Percentiles rank a stretch among this genome's conserved stretches.
Evolutionary conservation across 2,888 invertebrate species (phyloP).

Genomic region (Drosophila kanekoi): DNA sequence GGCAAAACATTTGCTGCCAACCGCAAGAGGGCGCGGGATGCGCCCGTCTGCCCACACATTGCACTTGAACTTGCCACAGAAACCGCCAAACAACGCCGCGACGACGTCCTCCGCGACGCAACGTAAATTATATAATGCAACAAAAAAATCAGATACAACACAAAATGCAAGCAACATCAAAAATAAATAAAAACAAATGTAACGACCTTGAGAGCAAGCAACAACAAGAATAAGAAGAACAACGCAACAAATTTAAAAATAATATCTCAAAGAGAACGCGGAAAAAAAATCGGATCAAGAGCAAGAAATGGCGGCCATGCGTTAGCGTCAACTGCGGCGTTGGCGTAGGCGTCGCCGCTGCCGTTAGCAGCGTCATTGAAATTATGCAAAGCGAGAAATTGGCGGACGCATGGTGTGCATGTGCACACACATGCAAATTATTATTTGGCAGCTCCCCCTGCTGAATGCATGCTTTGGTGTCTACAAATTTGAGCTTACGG

Average conservation of each 20-base stretch:
- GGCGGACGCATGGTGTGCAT: constrained; percentile 37
- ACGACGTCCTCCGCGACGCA: constrained; percentile 51
- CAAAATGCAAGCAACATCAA: constrained; percentile 42
- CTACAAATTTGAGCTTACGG: constrained; percentile 42
- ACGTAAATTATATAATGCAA: constrained; percentile 72
- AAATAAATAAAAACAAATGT: constrained; percentile 75
- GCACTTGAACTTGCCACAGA: constrained; percentile 77
- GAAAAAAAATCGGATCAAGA: constrained; percentile 58
- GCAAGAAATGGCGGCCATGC: constrained; percentile 68
- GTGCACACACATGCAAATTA: constrained; percentile 23
- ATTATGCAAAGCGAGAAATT: constrained; percentile 71
- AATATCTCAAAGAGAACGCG: constrained; percentile 71
- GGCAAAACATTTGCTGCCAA: constrained; percentile 73
- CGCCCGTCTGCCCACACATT: constrained; percentile 38
- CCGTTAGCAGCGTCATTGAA: constrained; percentile 52
- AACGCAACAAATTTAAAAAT: constrained; percentile 73
- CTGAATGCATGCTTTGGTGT: constrained; percentile 8
- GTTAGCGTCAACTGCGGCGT: constrained; percentile 32
- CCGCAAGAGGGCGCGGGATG: constrained; percentile 28
- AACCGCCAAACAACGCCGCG: constrained; percentile 51
- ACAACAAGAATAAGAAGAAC: constrained; percentile 38
- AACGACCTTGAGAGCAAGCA: constrained; percentile 68
- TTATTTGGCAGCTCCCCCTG: constrained; percentile 17
- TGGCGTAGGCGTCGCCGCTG: constrained; percentile 20
- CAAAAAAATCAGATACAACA: constrained; percentile 24